phyloP scores from a whole-genome alignment of 2,888 invertebrate species.

The Coecobrya sp. region DNA sequence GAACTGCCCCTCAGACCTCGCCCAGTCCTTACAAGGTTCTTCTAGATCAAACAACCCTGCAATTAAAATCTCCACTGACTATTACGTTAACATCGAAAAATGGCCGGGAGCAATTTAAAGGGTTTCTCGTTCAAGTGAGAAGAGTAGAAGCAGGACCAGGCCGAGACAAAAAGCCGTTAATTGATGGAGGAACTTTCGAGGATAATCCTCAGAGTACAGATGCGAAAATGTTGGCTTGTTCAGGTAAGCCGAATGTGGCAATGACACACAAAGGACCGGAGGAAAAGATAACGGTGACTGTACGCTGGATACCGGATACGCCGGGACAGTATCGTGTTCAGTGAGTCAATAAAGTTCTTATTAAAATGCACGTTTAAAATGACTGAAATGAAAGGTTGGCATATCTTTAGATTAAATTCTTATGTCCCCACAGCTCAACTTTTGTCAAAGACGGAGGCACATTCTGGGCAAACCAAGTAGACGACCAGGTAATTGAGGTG shows the following conservation, averaged over 20 bases:
- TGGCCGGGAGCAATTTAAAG: slow-evolving; percentile 87
- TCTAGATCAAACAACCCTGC: not conserved
- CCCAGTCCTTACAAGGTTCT: slow-evolving; percentile 51
- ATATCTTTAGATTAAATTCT: too few relatives aligned
- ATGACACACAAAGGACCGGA: slow-evolving; percentile 49
- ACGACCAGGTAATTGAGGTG: slow-evolving; percentile 72
- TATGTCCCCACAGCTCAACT: slow-evolving; percentile 88
- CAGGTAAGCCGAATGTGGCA: not conserved
- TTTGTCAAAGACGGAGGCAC: slow-evolving; percentile 93
- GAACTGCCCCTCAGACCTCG: not conserved
- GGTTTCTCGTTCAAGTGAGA: slow-evolving; percentile 90
- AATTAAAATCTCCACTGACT: not conserved
- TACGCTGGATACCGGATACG: slow-evolving; percentile 57
- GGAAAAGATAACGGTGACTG: slow-evolving; percentile 30
- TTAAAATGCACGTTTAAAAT: not conserved
- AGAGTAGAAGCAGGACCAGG: slow-evolving; percentile 87
- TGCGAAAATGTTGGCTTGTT: slow-evolving; percentile 37
- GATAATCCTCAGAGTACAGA: not conserved
- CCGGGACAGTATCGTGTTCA: slow-evolving; percentile 90
- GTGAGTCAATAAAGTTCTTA: slow-evolving; percentile 11
- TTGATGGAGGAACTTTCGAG: slow-evolving; percentile 35
- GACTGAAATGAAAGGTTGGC: not conserved
- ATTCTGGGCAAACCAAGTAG: slow-evolving; percentile 92
- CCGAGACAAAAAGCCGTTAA: not conserved
- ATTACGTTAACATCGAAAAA: slow-evolving; percentile 46